Evolutionary conservation across 2,888 invertebrate species (phyloP).

Genomic region (Tricholauxania praeusta): DNA sequence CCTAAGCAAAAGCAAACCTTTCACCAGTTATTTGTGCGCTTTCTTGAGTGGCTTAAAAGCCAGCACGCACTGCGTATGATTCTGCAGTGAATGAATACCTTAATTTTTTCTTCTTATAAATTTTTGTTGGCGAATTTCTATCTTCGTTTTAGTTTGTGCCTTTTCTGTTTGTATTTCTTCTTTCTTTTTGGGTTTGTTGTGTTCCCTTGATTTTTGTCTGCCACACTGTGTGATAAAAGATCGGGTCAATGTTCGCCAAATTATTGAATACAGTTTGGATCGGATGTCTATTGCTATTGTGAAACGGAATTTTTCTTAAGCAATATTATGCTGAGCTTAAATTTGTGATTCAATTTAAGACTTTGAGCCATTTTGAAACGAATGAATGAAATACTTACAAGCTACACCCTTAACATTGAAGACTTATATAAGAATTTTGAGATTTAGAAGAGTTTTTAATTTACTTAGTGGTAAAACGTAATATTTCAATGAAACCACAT

Average conservation of each 20-base stretch:
- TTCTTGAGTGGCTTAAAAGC: background rate
- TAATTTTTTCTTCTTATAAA: background rate
- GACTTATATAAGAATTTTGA: no score
- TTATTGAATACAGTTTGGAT: constrained; percentile 22
- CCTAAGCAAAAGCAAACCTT: background rate
- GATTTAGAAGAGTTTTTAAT: no score
- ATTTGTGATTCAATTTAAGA: no score
- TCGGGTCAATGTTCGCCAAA: constrained; percentile 15
- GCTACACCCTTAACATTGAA: no score
- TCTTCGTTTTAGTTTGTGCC: background rate
- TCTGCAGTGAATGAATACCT: background rate
- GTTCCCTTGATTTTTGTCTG: background rate
- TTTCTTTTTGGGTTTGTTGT: background rate
- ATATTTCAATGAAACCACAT: no score
- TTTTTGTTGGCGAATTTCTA: background rate
- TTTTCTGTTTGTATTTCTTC: background rate
- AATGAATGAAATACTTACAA: no score
- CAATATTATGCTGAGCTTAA: no score
- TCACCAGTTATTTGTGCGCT: background rate
- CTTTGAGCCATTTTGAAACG: no score
- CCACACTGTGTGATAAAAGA: background rate
- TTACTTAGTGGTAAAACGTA: no score
- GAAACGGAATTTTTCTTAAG: background rate
- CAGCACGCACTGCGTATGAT: background rate
- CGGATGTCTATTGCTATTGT: constrained; percentile 9